phyloP scores from a whole-genome alignment of 2,888 invertebrate species.

The Eretmocerus hayati region DNA sequence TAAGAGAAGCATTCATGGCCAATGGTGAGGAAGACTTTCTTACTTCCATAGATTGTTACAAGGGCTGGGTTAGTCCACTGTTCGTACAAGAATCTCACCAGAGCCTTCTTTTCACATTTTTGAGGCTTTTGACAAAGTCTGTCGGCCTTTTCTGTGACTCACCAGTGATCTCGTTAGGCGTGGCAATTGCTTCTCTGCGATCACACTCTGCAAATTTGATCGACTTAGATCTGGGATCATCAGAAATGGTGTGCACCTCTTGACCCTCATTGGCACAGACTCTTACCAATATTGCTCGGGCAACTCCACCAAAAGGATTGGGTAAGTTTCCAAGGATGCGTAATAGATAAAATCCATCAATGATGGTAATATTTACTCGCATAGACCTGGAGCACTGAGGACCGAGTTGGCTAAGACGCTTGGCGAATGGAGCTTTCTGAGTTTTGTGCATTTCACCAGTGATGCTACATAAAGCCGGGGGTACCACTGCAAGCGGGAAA shows the following conservation, averaged over 20 bases:
- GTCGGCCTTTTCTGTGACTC: not conserved
- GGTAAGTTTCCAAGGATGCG: not conserved
- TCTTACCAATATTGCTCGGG: not conserved
- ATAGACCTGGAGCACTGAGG: not conserved
- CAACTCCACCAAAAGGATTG: not conserved
- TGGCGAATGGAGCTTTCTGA: not conserved
- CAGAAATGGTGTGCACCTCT: not conserved
- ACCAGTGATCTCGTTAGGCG: not conserved
- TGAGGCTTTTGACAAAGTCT: not conserved
- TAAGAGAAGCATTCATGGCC: constrained; percentile 24
- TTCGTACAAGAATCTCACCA: not conserved
- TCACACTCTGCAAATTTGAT: not conserved
- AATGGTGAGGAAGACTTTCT: constrained; percentile 16
- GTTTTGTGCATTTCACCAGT: constrained; percentile 21
- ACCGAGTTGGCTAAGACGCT: not conserved
- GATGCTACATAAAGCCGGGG: constrained; percentile 26
- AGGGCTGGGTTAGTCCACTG: not conserved
- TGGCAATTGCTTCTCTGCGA: not conserved
- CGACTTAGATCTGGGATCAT: not conserved
- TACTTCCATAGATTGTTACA: not conserved
- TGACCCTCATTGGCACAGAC: not conserved
- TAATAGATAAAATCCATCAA: not conserved
- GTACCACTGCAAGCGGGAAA: constrained; percentile 30
- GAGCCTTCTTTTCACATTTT: constrained; percentile 3
- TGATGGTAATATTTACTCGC: not conserved